Conservation (phyloP, 2,113 vertebrate species). For the Cyanistes caeruleus region DNA sequence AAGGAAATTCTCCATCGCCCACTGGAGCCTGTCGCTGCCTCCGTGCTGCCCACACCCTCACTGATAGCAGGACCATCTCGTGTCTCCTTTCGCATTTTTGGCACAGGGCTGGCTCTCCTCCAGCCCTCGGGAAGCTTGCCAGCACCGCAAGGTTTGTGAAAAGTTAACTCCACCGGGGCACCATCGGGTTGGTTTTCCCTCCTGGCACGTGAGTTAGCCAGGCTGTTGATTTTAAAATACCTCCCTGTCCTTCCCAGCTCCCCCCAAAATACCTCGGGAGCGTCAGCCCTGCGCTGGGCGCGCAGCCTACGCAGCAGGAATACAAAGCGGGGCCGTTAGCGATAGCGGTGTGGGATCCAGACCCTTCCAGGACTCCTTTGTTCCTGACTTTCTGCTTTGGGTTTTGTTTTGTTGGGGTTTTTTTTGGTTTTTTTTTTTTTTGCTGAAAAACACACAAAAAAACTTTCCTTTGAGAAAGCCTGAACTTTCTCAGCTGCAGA, state of each 20-base stretch:
- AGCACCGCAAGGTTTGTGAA: neutral
- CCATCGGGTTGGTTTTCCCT: neutral
- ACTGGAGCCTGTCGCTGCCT: rapidly evolving
- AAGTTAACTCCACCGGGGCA: neutral
- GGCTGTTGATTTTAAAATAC: neutral
- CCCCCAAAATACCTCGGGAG: neutral
- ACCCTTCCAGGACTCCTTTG: slow-evolving; percentile 51
- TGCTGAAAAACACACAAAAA: neutral
- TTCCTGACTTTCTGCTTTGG: slow-evolving; percentile 39
- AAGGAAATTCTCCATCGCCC: rapidly evolving
- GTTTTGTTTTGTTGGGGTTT: neutral
- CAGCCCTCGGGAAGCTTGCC: slow-evolving; percentile 15
- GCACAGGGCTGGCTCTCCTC: neutral
- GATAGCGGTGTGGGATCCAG: slow-evolving; percentile 32
- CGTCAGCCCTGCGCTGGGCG: neutral
- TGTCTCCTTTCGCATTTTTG: neutral
- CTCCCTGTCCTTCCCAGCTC: neutral
- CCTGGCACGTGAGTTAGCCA: rapidly evolving
- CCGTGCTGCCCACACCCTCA: neutral
- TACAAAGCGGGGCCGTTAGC: slow-evolving; percentile 5
- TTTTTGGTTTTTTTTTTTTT: neutral
- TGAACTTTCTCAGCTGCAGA: slow-evolving; percentile 41
- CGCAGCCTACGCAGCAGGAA: neutral
- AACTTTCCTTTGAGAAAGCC: neutral
- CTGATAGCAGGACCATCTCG: neutral